A percentile compares a stretch with the other conserved stretches of the same genome.
Conservation (phyloP, 2,797 vertebrate species). For the Sebastes nivosus region DNA sequence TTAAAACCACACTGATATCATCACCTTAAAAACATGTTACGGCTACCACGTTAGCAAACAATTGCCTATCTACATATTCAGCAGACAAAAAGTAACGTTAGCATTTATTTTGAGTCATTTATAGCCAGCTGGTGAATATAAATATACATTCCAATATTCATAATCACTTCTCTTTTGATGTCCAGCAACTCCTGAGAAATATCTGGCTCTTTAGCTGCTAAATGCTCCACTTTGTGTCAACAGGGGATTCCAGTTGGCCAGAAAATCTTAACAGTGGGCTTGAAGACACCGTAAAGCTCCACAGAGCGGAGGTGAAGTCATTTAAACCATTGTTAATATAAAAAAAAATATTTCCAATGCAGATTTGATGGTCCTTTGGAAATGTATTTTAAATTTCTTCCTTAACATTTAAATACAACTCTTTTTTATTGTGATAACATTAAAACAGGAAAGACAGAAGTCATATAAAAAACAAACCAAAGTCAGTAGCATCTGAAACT, state of each 20-base stretch:
- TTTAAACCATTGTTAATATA: background rate
- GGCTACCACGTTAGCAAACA: background rate
- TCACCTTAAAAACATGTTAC: background rate
- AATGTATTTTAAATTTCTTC: background rate
- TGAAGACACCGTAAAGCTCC: background rate
- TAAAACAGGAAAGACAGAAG: background rate
- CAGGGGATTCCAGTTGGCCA: no score
- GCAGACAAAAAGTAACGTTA: background rate
- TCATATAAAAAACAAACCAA: background rate
- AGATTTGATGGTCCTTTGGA: background rate
- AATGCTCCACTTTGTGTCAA: background rate
- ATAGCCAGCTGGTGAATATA: background rate
- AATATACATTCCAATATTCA: background rate
- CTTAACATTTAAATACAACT: background rate
- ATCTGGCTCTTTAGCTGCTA: background rate
- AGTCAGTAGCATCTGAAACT: background rate
- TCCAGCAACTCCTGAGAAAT: background rate
- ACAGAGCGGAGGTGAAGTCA: background rate
- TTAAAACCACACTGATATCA: no score
- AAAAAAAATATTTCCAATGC: background rate
- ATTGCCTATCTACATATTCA: background rate
- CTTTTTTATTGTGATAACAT: background rate
- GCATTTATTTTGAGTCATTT: background rate
- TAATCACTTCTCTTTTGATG: background rate
- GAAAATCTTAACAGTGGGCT: background rate